Base-by-base conservation (phyloP, 2,113 vertebrate species). In the Nyctibius bracteatus region DNA sequence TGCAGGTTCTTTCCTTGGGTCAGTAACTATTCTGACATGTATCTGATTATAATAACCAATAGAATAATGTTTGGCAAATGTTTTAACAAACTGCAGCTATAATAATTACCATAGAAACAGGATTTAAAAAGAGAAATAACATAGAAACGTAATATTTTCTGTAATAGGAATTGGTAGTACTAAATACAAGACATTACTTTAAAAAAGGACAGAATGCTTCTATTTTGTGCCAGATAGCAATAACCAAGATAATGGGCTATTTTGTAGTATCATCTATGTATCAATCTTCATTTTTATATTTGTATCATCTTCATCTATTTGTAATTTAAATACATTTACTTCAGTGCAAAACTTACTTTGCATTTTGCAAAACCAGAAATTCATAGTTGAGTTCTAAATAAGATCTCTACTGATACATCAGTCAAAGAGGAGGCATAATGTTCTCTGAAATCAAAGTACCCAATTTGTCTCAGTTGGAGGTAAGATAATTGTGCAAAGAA, bases 21-120 rank as follows among this genome's bases (percentile, higher is more conserved):
- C 65, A 57, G 14, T 25, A 78, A 65, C 33, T 62, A 33, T 74
- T 88, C 12, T 59, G 33, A 37, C 8, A 27, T 14, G 4, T 62
- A 73, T 86, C 80, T 80, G 49, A 68, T 80, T 89, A 52, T 44
- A 71, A 65, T 54, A 86, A 84, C 13, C 9, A 35, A 41, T 7
- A 65, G 25, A 79, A 43, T 55, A 59, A 89, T 16, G 31, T 44
- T 82, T 83, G 33, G 44, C 19, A 88, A 88, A 63, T 6, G 5
- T 82, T 79, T 66, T 61, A 66, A 49, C 21, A 91, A 91, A 35
- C 31, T 74, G 7, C 41, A 75, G 59, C 46, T 91, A 24, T 59
- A 57, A n/a, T 55, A 81, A 83, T 95, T 91, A 46, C 93, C 52
- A 92, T 88, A 93, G 94, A 86, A 92, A 95, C 90, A 92, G 65